Conservation (phyloP, 2,888 invertebrate genomes). For the Eupeodes latifasciatus region DNA sequence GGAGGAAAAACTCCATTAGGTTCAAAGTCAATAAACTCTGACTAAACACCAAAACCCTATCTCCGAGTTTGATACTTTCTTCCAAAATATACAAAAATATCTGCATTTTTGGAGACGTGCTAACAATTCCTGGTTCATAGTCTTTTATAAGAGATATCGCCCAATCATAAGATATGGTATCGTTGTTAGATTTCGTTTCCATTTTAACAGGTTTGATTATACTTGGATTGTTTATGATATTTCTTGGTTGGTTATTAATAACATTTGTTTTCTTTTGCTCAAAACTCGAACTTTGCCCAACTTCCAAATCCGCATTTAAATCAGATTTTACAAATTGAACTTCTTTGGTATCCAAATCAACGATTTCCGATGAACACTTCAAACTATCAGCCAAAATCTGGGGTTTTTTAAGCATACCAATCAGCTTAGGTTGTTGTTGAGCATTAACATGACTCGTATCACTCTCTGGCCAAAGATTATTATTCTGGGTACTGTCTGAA, state of each 20-base stretch:
- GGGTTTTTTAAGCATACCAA: constrained; percentile 80
- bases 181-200: constrained; percentile 84
- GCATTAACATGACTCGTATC: constrained; percentile 26
- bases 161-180: constrained; percentile 95
- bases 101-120: constrained; percentile 97
- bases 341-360: constrained; percentile 84
- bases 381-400: constrained; percentile 77
- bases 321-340: constrained; percentile 83
- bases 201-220: constrained; percentile 22
- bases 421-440: constrained; percentile 78
- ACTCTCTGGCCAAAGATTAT: constrained; percentile 44
- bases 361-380: constrained; percentile 82
- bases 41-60: constrained; percentile 96
- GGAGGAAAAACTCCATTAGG: constrained; percentile 96
- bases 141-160: constrained; percentile 92
- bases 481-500: background rate
- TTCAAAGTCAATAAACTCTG: constrained; percentile 98
- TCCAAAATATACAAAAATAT: constrained; percentile 95
- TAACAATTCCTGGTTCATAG: constrained; percentile 94
- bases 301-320: constrained; percentile 77
- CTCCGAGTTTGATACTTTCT: constrained; percentile 93
- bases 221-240: background rate
- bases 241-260: background rate
- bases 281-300: constrained; percentile 54
- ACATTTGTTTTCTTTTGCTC: constrained; percentile 83